phyloP scores from a whole-genome alignment of 2,797 vertebrate genomes.

The Hydrophis major region DNA sequence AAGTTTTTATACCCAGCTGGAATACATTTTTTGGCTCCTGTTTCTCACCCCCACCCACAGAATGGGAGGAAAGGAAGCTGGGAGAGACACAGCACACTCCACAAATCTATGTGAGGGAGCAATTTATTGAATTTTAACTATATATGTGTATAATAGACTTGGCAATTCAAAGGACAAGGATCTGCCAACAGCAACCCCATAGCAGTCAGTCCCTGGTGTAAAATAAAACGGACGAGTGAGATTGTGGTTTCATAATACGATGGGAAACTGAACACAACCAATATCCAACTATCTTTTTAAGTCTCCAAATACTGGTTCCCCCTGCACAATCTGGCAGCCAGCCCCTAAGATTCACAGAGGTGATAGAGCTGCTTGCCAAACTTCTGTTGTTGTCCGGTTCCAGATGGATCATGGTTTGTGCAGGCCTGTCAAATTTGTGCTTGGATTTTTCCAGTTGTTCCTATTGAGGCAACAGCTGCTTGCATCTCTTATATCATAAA shows the following conservation, averaged over 20 bases:
- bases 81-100: not conserved
- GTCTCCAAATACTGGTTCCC: slow-evolving; percentile 32
- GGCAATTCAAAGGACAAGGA: not conserved
- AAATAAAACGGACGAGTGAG: slow-evolving; percentile 36
- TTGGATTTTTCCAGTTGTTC: not conserved
- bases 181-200: slow-evolving; percentile 44
- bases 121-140: slow-evolving; percentile 39
- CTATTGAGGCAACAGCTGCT: not conserved
- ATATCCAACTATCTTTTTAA: slow-evolving; percentile 27
- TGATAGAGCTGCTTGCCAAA: slow-evolving; percentile 32
- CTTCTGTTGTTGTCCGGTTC: slow-evolving; percentile 38
- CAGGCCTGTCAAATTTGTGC: not conserved
- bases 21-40: slow-evolving; percentile 14
- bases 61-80: slow-evolving; percentile 32
- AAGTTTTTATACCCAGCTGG: not conserved
- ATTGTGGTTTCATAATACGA: slow-evolving; percentile 29
- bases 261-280: slow-evolving; percentile 23
- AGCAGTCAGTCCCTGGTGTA: slow-evolving; percentile 34
- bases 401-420: not conserved
- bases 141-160: slow-evolving; percentile 31
- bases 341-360: slow-evolving; percentile 34
- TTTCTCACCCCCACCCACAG: not conserved
- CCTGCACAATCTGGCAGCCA: slow-evolving; percentile 28
- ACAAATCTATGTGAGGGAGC: not conserved
- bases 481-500: not conserved